A percentile compares a stretch with the other conserved stretches of the same genome.
These are phyloP conservation scores for Distichodus sexfasciatus DNA, from an alignment of 2,797 vertebrate genomes.

Conservation along the genomic window DNA sequence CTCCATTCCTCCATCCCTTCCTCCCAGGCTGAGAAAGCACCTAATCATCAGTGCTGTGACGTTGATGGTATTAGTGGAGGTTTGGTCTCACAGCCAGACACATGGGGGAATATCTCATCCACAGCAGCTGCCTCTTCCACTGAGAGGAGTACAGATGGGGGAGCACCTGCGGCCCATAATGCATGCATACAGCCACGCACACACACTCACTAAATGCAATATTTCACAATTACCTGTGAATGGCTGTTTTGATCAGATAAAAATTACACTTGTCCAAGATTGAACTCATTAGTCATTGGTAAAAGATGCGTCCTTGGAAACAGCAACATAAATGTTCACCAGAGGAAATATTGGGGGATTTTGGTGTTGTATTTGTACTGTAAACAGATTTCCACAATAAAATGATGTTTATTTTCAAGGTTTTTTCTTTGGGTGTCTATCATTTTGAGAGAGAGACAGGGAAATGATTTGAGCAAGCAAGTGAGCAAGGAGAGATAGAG, in stretches of 20 bases:
- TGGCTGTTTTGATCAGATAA: neutral
- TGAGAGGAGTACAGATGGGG: constrained; percentile 41
- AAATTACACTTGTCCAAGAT: neutral
- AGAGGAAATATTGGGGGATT: no score
- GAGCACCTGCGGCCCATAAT: constrained; percentile 37
- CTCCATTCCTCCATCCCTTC: neutral
- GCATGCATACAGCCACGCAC: constrained; percentile 11
- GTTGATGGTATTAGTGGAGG: constrained; percentile 42
- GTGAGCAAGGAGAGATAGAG: neutral
- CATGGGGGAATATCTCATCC: constrained; percentile 48
- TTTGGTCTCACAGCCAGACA: constrained; percentile 39
- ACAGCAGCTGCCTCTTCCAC: constrained; percentile 47
- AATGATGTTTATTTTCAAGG: neutral
- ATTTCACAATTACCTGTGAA: neutral
- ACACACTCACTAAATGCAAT: constrained; percentile 8
- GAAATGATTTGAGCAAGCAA: no score
- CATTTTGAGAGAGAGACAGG: neutral
- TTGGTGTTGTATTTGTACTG: no score
- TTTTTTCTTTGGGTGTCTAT: neutral
- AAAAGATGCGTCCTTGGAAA: no score
- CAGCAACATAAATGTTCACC: no score
- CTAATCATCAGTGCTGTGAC: constrained; percentile 40
- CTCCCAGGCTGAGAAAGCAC: constrained; percentile 18
- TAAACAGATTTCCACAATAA: no score
- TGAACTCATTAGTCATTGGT: neutral